A percentile compares a stretch with the other conserved stretches of the same genome.
Evolutionary conservation across 2,888 invertebrate genomes (phyloP).

Genomic region (Mechanitis mazaeus): DNA sequence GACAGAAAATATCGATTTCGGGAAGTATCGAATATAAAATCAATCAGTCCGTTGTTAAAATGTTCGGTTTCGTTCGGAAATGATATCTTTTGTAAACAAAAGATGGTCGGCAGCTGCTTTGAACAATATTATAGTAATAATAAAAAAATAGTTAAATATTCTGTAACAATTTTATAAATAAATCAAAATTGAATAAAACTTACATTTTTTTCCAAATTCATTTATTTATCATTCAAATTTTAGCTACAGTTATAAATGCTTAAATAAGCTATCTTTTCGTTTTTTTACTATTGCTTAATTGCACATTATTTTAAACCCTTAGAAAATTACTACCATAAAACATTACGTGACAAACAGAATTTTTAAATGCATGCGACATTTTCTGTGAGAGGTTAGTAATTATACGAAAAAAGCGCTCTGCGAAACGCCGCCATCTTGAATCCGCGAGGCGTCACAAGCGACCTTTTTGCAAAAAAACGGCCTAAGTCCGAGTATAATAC

Average conservation of each 20-base stretch:
- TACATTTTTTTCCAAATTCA: too few relatives aligned
- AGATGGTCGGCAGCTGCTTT: neutral
- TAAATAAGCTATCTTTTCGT: neutral
- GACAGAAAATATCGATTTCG: slow-evolving; percentile 17
- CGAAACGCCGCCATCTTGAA: slow-evolving; percentile 64
- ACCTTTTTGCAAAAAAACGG: slow-evolving; percentile 59
- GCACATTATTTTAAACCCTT: slow-evolving; percentile 18
- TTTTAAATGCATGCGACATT: slow-evolving; percentile 31
- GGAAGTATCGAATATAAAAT: slow-evolving; percentile 24
- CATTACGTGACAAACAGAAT: slow-evolving; percentile 26
- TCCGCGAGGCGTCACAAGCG: slow-evolving; percentile 68
- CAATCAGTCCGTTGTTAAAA: slow-evolving; percentile 14
- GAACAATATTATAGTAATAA: neutral
- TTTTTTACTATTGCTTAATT: slow-evolving; percentile 14
- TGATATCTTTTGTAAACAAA: slow-evolving; percentile 9
- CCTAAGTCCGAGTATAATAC: slow-evolving; percentile 67
- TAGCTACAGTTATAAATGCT: too few relatives aligned
- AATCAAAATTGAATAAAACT: too few relatives aligned
- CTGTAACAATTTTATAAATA: too few relatives aligned
- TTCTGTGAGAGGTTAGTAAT: slow-evolving; percentile 32
- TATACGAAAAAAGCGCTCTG: slow-evolving; percentile 32
- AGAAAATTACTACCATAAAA: slow-evolving; percentile 25
- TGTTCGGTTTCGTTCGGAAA: slow-evolving; percentile 7
- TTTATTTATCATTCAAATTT: too few relatives aligned
- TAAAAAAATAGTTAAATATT: neutral